phyloP scores from a whole-genome alignment of 2,888 invertebrate genomes.

The Meloe dianella region DNA sequence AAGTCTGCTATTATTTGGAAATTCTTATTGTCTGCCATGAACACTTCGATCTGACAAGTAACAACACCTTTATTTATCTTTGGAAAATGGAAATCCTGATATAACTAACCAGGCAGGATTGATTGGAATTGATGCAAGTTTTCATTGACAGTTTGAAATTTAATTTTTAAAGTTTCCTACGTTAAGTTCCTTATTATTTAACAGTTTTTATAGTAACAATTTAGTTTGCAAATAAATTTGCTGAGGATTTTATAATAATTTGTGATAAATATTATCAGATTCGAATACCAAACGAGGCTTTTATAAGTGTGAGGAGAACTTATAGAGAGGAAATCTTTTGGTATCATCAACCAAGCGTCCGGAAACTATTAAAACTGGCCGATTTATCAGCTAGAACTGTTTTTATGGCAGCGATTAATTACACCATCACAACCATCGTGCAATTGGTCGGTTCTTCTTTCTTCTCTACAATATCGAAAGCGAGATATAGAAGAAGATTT shows the following conservation, averaged over 20 bases:
- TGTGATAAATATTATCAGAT: too few relatives aligned
- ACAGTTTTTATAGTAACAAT: conserved; percentile 14
- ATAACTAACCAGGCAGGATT: neutral
- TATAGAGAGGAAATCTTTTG: conserved; percentile 19
- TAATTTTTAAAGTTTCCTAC: neutral
- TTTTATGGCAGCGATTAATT: conserved; percentile 47
- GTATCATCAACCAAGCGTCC: conserved; percentile 43
- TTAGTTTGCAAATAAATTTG: conserved; percentile 23
- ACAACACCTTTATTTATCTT: neutral
- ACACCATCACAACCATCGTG: conserved; percentile 28
- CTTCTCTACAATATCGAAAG: neutral
- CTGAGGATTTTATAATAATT: neutral
- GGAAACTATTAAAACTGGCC: conserved; percentile 46
- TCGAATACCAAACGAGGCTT: conserved; percentile 17
- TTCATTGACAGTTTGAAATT: neutral
- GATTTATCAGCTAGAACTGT: conserved; percentile 47
- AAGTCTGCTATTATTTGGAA: too few relatives aligned
- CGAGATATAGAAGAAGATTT: neutral
- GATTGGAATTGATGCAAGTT: neutral
- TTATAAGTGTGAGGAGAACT: conserved; percentile 18
- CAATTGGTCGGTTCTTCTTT: neutral
- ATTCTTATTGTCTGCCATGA: too few relatives aligned
- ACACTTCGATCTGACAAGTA: neutral
- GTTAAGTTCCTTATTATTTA: neutral
- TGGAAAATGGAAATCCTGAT: too few relatives aligned